Base-by-base conservation (phyloP, 2,113 vertebrate species). In the Lepus timidus region DNA sequence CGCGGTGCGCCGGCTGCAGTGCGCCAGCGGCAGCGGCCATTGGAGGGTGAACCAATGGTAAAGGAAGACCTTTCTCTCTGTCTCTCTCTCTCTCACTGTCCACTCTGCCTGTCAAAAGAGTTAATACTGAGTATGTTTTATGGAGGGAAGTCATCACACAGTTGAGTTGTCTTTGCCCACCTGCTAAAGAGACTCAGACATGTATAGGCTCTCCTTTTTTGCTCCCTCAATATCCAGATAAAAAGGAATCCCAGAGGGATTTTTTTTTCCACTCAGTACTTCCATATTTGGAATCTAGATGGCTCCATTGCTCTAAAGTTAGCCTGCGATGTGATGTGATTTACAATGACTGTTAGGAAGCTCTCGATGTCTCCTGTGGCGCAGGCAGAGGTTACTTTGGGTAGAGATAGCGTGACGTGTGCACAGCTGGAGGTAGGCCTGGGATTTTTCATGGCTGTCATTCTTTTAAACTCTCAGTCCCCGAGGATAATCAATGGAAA, bases 401-500 rank as follows among this genome's bases (percentile, higher is more conserved):
- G 62, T 36, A 8, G 49, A 70, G 90, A 52, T 0, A 14, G 78
- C 33, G 16, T 52, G 90, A 23, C 5, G 44, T n/a, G 49, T 9
- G 8, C 91, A 16, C n/a, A 25, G 88, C 92, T 68, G 79, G 79
- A 88, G 61, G n/a, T 16, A 96, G 91, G 75, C 83, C 97, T 94
- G 94, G 93, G 95, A 95, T 83, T 96, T 92, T 94, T 97, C 91
- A 90, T 82, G 84, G 90, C 84, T 96, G 71, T 82, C 71, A 11
- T 93, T 96, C 93, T 94, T 93, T 95, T 76, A 96, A 97, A 80
- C 33, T 36, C 16, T 52, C 86, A 58, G 58, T 96, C 94, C 94
- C 96, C 2, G 11, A 97, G 88, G 96, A 89, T 96, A 97, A 97
- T 96, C 92, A 36, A 95, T 76, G 93, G 97, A 98, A 95, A 91